phyloP scores from a whole-genome alignment of 2,888 invertebrate species.

The Drosophila acutilabella region DNA sequence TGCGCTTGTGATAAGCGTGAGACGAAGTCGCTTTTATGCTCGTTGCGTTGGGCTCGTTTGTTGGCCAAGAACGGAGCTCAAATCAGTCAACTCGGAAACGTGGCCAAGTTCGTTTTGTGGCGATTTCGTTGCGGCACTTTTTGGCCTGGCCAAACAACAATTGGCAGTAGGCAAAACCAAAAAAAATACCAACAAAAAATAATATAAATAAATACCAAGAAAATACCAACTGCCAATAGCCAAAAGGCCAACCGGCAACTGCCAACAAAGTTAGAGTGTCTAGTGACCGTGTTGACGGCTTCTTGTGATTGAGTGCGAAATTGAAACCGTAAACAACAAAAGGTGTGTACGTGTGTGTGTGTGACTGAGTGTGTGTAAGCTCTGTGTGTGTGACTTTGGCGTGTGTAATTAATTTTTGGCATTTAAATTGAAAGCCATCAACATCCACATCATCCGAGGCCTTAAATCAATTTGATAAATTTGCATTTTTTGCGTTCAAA shows the following conservation, averaged over 20 bases:
- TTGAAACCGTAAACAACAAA: slow-evolving; percentile 27
- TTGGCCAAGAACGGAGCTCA: slow-evolving; percentile 60
- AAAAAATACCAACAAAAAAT: slow-evolving; percentile 19
- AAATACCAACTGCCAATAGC: slow-evolving; percentile 37
- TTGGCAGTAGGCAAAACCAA: slow-evolving; percentile 44
- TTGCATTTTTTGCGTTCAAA: slow-evolving; percentile 52
- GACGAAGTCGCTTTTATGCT: slow-evolving; percentile 18
- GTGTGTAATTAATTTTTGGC: slow-evolving; percentile 74
- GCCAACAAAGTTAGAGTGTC: slow-evolving; percentile 35
- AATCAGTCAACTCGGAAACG: slow-evolving; percentile 85
- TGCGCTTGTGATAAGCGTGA: slow-evolving; percentile 63
- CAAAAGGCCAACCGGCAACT: slow-evolving; percentile 25
- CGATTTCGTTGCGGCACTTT: slow-evolving; percentile 66
- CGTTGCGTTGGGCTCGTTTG: slow-evolving; percentile 49
- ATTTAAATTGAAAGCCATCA: slow-evolving; percentile 70
- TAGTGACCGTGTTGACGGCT: slow-evolving; percentile 29
- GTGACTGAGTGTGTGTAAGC: slow-evolving; percentile 15
- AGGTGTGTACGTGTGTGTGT: slow-evolving; percentile 26
- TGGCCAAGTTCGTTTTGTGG: slow-evolving; percentile 83
- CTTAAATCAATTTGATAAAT: slow-evolving; percentile 75
- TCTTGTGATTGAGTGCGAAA: slow-evolving; percentile 30
- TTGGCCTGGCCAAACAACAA: slow-evolving; percentile 55
- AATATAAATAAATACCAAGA: slow-evolving; percentile 5
- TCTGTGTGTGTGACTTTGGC: slow-evolving; percentile 37
- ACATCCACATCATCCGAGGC: slow-evolving; percentile 44